Evolutionary conservation across 2,113 vertebrate species (phyloP).

Genomic region (Crotalus helleri): DNA sequence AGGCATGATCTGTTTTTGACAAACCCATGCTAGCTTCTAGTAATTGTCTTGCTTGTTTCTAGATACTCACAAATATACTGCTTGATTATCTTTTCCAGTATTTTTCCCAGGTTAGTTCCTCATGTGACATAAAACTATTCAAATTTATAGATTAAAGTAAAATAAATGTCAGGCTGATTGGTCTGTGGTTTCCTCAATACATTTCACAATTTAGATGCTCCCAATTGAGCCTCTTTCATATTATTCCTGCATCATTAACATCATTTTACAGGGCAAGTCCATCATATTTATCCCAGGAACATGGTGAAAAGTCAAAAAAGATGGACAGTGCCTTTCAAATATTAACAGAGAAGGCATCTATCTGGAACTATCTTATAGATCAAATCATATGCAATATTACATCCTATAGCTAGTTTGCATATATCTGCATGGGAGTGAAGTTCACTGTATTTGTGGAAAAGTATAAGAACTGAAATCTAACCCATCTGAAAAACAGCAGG

Average conservation of each 20-base stretch:
- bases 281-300: not conserved
- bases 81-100: not conserved
- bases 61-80: not conserved
- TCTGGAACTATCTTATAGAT: not conserved
- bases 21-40: not conserved
- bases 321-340: not conserved
- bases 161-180: not conserved
- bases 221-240: not conserved
- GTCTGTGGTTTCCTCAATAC: not conserved
- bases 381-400: not conserved
- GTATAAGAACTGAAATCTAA: not conserved
- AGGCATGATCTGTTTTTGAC: not conserved
- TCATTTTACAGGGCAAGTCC: not conserved
- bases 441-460: not conserved
- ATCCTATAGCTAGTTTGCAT: not conserved
- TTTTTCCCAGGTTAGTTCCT: not conserved
- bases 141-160: too few relatives aligned
- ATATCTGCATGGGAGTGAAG: not conserved
- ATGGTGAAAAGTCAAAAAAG: not conserved
- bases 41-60: not conserved
- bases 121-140: too few relatives aligned
- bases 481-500: not conserved
- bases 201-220: not conserved
- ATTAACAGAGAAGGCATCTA: not conserved
- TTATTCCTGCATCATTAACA: not conserved